phyloP scores from a whole-genome alignment of 1,140 invertebrate species.

The Hyles vespertilio region DNA sequence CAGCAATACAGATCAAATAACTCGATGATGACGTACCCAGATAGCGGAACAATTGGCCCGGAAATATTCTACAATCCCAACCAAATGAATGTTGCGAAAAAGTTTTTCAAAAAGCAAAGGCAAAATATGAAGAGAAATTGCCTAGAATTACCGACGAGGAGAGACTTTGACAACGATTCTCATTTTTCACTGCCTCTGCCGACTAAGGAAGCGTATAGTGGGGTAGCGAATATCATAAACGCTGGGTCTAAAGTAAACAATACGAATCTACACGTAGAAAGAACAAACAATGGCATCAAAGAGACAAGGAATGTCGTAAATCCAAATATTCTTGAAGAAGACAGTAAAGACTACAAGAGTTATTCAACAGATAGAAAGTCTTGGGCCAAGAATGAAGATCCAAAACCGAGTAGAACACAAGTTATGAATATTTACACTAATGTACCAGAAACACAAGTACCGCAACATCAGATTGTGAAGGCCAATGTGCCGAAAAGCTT shows the following conservation, averaged over 20 bases:
- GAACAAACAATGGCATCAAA: conserved; percentile 74
- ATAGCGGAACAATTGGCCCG: conserved; percentile 76
- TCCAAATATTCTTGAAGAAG: conserved; percentile 80
- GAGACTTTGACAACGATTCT: conserved; percentile 79
- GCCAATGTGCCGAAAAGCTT: conserved; percentile 53
- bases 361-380: conserved; percentile 53
- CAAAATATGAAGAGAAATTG: conserved; percentile 86
- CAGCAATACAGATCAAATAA: conserved; percentile 83
- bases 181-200: conserved; percentile 75
- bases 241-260: conserved; percentile 85
- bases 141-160: conserved; percentile 80
- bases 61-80: conserved; percentile 95
- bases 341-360: conserved; percentile 72
- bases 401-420: conserved; percentile 71
- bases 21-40: conserved; percentile 82
- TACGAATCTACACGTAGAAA: conserved; percentile 84
- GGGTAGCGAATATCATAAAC: conserved; percentile 80
- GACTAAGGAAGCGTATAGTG: conserved; percentile 74
- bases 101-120: conserved; percentile 93
- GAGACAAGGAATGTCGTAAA: conserved; percentile 67
- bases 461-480: conserved; percentile 76
- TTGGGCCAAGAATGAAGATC: conserved; percentile 53
- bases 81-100: conserved; percentile 93
- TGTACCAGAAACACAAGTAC: conserved; percentile 81
- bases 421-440: conserved; percentile 86